A percentile compares a stretch with the other conserved stretches of the same genome.
phyloP scores from a whole-genome alignment of 2,888 invertebrate genomes.

The Panzeria rudis region DNA sequence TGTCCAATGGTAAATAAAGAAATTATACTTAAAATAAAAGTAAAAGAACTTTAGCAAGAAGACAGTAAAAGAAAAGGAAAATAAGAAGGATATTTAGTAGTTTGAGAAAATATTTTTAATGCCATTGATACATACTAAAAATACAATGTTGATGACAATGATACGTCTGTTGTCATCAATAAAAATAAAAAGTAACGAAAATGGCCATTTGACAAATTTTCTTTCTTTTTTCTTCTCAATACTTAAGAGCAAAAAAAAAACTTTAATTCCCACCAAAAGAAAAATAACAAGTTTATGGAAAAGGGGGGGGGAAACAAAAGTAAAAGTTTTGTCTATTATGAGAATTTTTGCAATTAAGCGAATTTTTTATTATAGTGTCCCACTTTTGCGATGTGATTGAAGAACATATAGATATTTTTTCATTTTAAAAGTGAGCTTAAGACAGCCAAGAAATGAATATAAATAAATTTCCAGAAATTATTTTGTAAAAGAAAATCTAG shows the following conservation, averaged over 20 bases:
- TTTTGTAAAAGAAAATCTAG: no score
- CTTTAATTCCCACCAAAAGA: constrained; percentile 21
- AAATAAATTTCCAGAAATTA: no score
- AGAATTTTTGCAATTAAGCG: constrained; percentile 66
- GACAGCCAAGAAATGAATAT: no score
- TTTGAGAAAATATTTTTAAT: constrained; percentile 30
- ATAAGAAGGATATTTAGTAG: not conserved
- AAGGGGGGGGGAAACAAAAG: not conserved
- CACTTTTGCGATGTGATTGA: not conserved
- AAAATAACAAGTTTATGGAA: not conserved
- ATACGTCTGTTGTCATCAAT: constrained; percentile 68
- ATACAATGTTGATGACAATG: constrained; percentile 39
- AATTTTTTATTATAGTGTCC: constrained; percentile 22
- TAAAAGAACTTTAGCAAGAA: not conserved
- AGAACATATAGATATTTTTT: not conserved
- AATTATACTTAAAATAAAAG: constrained; percentile 17
- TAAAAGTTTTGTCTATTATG: constrained; percentile 53
- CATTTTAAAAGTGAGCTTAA: not conserved
- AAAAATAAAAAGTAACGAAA: constrained; percentile 51
- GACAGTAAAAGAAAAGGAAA: not conserved
- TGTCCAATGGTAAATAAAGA: constrained; percentile 23
- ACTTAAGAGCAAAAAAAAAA: not conserved
- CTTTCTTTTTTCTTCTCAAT: not conserved
- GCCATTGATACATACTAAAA: constrained; percentile 29
- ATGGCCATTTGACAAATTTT: constrained; percentile 60